phyloP scores from a whole-genome alignment of 2,797 vertebrate species.

The Myotis daubentonii region DNA sequence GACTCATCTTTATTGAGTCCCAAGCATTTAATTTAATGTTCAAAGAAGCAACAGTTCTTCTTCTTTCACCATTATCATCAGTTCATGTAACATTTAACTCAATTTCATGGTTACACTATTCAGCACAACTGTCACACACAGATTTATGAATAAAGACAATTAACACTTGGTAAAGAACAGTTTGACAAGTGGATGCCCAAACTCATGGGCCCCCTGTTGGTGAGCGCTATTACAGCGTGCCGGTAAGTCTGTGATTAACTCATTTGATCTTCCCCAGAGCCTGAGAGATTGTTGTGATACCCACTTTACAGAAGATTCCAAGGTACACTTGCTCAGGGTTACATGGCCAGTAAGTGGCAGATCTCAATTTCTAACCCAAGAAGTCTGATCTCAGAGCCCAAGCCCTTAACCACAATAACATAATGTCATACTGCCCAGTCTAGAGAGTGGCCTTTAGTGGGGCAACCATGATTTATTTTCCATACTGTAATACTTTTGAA shows the following conservation, averaged over 20 bases:
- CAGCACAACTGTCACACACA: slow-evolving; percentile 58
- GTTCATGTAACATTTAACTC: slow-evolving; percentile 64
- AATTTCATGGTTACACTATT: slow-evolving; percentile 62
- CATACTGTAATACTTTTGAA: background rate
- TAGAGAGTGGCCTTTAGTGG: background rate
- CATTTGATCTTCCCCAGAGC: background rate
- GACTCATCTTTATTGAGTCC: slow-evolving; percentile 41
- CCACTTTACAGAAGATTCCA: background rate
- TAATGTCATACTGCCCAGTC: background rate
- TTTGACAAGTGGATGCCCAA: background rate
- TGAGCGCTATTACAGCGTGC: background rate
- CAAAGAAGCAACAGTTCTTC: slow-evolving; percentile 63
- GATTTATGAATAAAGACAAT: slow-evolving; percentile 64
- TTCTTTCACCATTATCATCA: slow-evolving; percentile 58
- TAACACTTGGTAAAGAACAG: background rate
- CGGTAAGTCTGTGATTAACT: background rate
- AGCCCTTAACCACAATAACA: background rate
- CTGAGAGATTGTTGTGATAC: background rate
- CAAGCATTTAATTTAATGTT: slow-evolving; percentile 66
- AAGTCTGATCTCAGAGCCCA: background rate
- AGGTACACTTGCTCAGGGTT: background rate
- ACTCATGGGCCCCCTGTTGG: background rate
- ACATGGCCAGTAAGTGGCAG: background rate
- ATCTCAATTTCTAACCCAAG: background rate
- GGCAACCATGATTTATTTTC: background rate